phyloP scores from a whole-genome alignment of 2,113 vertebrate genomes.

The Gymnogyps californianus region DNA sequence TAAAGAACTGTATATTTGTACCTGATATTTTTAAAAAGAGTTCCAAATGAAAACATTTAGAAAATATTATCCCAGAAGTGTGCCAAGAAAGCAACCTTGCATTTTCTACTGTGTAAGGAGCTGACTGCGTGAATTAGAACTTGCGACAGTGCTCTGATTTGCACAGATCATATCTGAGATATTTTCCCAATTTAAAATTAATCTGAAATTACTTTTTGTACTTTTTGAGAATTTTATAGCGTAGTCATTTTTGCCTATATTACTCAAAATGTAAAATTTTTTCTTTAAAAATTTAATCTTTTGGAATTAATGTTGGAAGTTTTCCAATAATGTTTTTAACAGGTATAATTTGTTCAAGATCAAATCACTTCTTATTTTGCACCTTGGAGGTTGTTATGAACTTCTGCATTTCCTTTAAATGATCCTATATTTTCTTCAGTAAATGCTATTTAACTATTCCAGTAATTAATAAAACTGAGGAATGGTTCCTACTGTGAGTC shows the following conservation, averaged over 20 bases:
- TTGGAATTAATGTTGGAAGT: neutral
- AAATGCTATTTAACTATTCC: slow-evolving; percentile 58
- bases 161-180: neutral
- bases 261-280: neutral
- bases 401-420: slow-evolving; percentile 41
- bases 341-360: slow-evolving; percentile 36
- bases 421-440: slow-evolving; percentile 51
- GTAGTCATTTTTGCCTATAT: neutral
- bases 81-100: neutral
- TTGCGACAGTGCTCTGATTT: neutral
- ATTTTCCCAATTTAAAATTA: neutral
- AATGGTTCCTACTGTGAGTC: slow-evolving; percentile 25
- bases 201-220: neutral
- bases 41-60: neutral
- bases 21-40: neutral
- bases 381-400: slow-evolving; percentile 22
- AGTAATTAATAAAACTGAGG: slow-evolving; percentile 70
- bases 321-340: neutral
- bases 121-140: neutral
- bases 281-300: neutral
- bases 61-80: neutral
- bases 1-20: neutral
- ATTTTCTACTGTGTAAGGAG: neutral
- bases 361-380: slow-evolving; percentile 43
- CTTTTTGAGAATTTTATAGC: neutral